phyloP scores from a whole-genome alignment of 2,888 invertebrate genomes.

The Venustoraphidia nigricollis region DNA sequence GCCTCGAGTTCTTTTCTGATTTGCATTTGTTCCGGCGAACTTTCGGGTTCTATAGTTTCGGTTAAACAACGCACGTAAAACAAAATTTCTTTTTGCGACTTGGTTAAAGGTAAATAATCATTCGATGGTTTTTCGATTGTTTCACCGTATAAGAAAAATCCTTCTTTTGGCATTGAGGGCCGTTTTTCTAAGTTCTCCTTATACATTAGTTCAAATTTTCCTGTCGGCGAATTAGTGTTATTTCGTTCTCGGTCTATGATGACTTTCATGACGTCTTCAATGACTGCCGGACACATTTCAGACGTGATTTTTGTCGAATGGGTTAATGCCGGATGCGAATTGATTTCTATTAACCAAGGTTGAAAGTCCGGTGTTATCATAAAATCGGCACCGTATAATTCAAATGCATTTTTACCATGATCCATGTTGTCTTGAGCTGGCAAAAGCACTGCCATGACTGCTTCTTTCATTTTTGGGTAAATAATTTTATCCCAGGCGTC shows the following conservation, averaged over 20 bases:
- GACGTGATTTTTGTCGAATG: conserved; percentile 73
- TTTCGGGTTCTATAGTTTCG: too few relatives aligned
- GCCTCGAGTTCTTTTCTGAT: too few relatives aligned
- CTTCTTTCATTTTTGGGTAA: conserved; percentile 73
- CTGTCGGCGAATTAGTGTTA: conserved; percentile 30
- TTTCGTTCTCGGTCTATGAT: conserved; percentile 32
- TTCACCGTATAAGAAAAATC: neutral
- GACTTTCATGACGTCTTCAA: conserved; percentile 74
- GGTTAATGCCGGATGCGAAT: conserved; percentile 72
- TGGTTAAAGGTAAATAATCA: too few relatives aligned
- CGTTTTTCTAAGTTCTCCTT: conserved; percentile 12
- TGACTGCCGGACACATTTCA: conserved; percentile 60
- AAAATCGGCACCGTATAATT: conserved; percentile 86
- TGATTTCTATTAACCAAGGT: conserved; percentile 87
- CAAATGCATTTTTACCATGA: conserved; percentile 60
- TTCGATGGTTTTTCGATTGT: neutral
- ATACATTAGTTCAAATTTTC: conserved; percentile 35
- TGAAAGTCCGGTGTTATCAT: conserved; percentile 70
- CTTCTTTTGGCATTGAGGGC: neutral
- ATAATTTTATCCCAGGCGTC: conserved; percentile 57
- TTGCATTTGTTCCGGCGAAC: too few relatives aligned
- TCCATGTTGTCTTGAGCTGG: conserved; percentile 60
- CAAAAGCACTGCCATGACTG: conserved; percentile 64
- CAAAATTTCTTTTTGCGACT: too few relatives aligned
- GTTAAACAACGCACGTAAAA: too few relatives aligned